Conservation (phyloP, 2,113 vertebrate species). For the Sturnira hondurensis region DNA sequence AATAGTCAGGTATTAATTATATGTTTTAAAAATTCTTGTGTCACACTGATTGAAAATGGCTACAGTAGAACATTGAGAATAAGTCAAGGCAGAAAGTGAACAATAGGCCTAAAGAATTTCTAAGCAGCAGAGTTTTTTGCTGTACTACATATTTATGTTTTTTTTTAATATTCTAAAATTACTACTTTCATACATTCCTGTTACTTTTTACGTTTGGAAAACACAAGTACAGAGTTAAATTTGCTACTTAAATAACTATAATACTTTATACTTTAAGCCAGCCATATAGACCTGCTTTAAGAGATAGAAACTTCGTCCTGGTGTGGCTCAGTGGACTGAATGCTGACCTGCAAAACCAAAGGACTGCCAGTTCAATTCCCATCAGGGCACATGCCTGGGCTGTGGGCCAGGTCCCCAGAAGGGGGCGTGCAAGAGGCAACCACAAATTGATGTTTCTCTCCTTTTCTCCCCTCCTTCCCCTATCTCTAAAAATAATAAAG, state of each 20-base stretch:
- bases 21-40: not conserved
- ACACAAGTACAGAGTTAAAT: not conserved
- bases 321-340: no score
- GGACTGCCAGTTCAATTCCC: no score
- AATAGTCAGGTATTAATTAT: not conserved
- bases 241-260: not conserved
- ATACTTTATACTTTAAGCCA: not conserved
- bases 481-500: no score
- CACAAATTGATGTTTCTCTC: no score
- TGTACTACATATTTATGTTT: not conserved
- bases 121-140: not conserved
- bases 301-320: not conserved
- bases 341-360: no score
- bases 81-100: not conserved
- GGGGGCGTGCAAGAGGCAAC: no score
- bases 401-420: no score
- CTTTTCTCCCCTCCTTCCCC: no score
- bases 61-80: not conserved
- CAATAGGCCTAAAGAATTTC: not conserved
- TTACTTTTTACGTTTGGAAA: conserved; percentile 20
- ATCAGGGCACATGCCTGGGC: no score
- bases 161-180: conserved; percentile 27
- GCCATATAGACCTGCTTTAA: not conserved
- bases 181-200: not conserved
- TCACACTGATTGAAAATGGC: not conserved